Evolutionary conservation across 2,113 vertebrate genomes (phyloP).

Genomic region (Sardina pilchardus): DNA sequence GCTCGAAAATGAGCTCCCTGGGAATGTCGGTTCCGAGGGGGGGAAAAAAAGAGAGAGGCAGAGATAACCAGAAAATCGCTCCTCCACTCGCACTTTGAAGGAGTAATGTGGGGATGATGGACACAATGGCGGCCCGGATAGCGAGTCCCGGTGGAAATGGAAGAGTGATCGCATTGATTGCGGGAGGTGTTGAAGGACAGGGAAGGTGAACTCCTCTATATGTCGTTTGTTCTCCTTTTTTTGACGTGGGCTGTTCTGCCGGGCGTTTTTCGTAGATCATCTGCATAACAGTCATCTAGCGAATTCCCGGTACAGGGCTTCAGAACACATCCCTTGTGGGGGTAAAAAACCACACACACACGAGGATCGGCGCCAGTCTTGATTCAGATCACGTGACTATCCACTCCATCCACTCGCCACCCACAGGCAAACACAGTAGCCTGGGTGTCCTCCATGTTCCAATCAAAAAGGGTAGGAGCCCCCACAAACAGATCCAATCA

Average conservation of each 20-base stretch:
- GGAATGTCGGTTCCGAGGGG: not conserved
- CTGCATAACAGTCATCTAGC: no score
- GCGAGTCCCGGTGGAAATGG: not conserved
- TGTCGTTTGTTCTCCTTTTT: not conserved
- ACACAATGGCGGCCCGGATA: not conserved
- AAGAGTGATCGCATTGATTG: not conserved
- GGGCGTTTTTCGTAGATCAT: no score
- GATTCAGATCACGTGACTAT: not conserved
- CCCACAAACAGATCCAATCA: not conserved
- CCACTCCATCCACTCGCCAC: not conserved
- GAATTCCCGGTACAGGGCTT: no score
- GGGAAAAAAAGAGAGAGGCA: not conserved
- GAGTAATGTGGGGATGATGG: not conserved
- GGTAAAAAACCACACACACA: not conserved
- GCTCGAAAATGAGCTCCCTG: conserved; percentile 2
- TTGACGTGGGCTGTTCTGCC: not conserved
- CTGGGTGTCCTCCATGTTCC: not conserved
- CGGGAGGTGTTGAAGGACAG: not conserved
- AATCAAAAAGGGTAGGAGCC: not conserved
- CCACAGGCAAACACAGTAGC: not conserved
- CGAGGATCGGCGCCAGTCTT: not conserved
- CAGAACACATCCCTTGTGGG: not conserved
- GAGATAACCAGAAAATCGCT: conserved; percentile 1
- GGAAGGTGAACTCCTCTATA: not conserved
- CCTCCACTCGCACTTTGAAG: not conserved